Evolutionary conservation across 2,888 invertebrate species (phyloP).

Genomic region (Eurytoma adleriae): DNA sequence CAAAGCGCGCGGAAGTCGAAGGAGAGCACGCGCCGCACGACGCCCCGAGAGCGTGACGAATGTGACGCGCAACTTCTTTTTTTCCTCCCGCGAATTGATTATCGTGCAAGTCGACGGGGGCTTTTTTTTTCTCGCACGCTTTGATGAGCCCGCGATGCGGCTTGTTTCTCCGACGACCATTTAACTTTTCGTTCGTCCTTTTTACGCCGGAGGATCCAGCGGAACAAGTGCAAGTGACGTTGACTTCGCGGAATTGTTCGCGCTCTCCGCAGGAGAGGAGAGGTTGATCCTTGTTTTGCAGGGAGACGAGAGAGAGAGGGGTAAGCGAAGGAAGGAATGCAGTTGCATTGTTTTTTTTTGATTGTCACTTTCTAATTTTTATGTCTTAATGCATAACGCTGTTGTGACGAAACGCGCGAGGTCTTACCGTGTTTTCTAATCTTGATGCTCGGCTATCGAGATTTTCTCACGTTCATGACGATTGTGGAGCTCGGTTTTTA

Average conservation of each 20-base stretch:
- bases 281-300: background rate
- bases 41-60: constrained; percentile 44
- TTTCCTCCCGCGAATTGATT: constrained; percentile 48
- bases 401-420: constrained; percentile 43
- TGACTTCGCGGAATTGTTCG: no score
- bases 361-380: constrained; percentile 37
- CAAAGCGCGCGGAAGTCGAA: constrained; percentile 46
- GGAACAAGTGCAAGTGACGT: background rate
- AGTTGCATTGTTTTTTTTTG: background rate
- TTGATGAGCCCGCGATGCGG: no score
- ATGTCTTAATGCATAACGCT: constrained; percentile 22
- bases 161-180: background rate
- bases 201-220: background rate
- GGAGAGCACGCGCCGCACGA: constrained; percentile 20
- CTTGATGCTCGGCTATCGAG: constrained; percentile 19
- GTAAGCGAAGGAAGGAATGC: background rate
- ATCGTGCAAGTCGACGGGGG: constrained; percentile 14
- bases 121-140: background rate
- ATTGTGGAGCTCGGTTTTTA: constrained; percentile 47
- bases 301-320: background rate
- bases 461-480: constrained; percentile 50
- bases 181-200: background rate
- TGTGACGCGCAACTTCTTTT: constrained; percentile 40
- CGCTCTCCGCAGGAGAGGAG: no score
- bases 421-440: constrained; percentile 27